Evolutionary conservation across 2,797 vertebrate genomes (phyloP), one percentile per base, ranked within the genome.

Genomic region (Chelon auratus): DNA sequence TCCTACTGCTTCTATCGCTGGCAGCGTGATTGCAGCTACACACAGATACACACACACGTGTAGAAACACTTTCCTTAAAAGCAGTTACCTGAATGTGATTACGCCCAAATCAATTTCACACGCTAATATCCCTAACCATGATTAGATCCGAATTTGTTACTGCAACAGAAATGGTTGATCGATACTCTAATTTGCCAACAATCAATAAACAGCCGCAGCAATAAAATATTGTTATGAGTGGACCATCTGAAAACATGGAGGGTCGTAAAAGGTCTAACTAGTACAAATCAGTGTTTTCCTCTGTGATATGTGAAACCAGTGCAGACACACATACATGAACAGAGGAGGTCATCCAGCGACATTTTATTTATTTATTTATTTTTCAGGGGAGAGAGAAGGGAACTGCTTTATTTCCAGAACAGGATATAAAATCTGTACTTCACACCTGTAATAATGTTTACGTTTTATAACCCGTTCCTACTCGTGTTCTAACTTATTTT

Each of bases 61-160:
- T 14, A 62, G 53, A 59, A 36, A 68, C 13, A 40, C 18, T 36
- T 43, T 45, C 57, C 69, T 57, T 26, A 61, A 64, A 63, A 77
- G 68, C 68, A 42, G 59, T 26, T 73, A 45, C 80, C 50, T n/a
- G 13, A 20, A 26, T 53, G 40, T 78, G 74, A 82, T 74, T 75
- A 74, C 78, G 62, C 85, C 74, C 58, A 78, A 64, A 90, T 90
- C 83, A 85, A 87, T 89, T 80, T 77, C 67, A 70, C 54, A 54
- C 20, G 36, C 75, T 80, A 72, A 87, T 77, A 84, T 78, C 75
- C 64, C 10, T 43, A 50, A 64, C 77, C 81, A 72, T 88, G 77
- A 90, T 91, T 81, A 76, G 76, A 90, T 81, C 83, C 75, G 88
- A 81, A 90, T 82, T 86, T 83, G 85, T 87, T 83, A 89, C 78